Conservation (phyloP, 2,797 vertebrate species). For the Danio jaintianensis region DNA sequence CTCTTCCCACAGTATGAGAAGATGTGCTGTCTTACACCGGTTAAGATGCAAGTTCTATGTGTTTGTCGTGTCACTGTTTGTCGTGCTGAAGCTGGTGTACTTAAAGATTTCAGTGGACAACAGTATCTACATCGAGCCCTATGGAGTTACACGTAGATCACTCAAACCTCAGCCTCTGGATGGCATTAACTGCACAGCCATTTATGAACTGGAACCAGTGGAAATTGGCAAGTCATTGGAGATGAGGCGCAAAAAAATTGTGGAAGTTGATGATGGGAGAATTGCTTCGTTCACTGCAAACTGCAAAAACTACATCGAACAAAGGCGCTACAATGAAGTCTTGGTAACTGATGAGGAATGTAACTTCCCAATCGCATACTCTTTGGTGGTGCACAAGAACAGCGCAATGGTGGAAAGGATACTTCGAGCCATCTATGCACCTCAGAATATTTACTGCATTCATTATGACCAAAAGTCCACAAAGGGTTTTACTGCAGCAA, state of each 20-base stretch:
- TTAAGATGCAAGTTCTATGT: constrained; percentile 75
- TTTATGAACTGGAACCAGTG: constrained; percentile 87
- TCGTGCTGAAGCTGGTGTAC: constrained; percentile 81
- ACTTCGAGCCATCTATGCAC: constrained; percentile 85
- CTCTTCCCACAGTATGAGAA: constrained; percentile 84
- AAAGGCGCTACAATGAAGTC: constrained; percentile 79
- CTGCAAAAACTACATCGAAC: constrained; percentile 76
- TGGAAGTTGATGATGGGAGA: constrained; percentile 83
- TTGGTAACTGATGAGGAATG: constrained; percentile 78
- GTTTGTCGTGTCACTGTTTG: constrained; percentile 78
- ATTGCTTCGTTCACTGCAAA: constrained; percentile 79
- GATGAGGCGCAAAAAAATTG: constrained; percentile 79
- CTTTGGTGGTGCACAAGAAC: constrained; percentile 93
- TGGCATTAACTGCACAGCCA: constrained; percentile 84
- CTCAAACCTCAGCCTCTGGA: constrained; percentile 71
- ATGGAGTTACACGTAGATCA: constrained; percentile 76
- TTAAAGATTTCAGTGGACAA: constrained; percentile 69
- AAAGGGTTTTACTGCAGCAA: constrained; percentile 81
- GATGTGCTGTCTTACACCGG: constrained; percentile 73
- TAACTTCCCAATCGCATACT: constrained; percentile 88
- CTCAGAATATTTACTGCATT: constrained; percentile 90
- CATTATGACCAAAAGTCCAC: constrained; percentile 91
- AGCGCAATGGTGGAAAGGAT: constrained; percentile 91
- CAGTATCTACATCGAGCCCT: constrained; percentile 81
- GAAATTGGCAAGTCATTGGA: constrained; percentile 90